These are phyloP conservation scores for Xanthorhoe spadicearia DNA, from an alignment of 2,888 invertebrate species.

Conservation along the genomic window DNA sequence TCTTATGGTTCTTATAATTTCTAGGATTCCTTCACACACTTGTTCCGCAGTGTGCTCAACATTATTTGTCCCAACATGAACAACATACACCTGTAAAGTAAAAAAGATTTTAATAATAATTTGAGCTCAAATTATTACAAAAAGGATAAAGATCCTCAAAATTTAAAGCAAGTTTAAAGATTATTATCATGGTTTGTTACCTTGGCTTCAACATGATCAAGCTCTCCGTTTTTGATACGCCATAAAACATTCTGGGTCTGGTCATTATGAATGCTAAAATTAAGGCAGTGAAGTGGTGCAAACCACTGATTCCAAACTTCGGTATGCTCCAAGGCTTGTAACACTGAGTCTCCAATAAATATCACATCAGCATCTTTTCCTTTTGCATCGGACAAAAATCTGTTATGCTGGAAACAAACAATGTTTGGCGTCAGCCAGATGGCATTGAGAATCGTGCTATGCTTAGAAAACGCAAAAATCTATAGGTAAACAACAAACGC, in stretches of 20 bases:
- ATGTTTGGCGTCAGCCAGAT: background rate
- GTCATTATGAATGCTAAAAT: conserved; percentile 95
- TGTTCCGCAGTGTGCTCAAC: conserved; percentile 91
- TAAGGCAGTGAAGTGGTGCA: conserved; percentile 95
- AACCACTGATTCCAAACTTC: conserved; percentile 96
- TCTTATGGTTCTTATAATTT: conserved; percentile 89
- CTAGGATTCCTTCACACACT: conserved; percentile 91
- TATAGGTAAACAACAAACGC: background rate
- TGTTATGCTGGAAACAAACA: conserved; percentile 88
- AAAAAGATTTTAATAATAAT: conserved; percentile 12
- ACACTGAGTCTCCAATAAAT: conserved; percentile 95
- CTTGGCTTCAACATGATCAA: conserved; percentile 95
- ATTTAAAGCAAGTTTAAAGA: too few species aligned
- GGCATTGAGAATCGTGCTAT: background rate
- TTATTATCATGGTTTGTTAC: conserved; percentile 68
- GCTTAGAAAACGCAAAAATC: background rate
- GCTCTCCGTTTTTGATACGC: conserved; percentile 94
- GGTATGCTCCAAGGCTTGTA: conserved; percentile 92
- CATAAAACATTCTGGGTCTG: conserved; percentile 95
- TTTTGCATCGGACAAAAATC: conserved; percentile 92
- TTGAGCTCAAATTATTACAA: too few species aligned
- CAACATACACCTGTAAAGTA: conserved; percentile 89
- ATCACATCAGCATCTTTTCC: conserved; percentile 97
- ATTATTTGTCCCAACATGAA: conserved; percentile 96
- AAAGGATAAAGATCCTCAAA: too few species aligned